Percentiles rank a stretch among this genome's conserved stretches.
phyloP scores from a whole-genome alignment of 53 echinoderm and acorn worm species.

The Henricia sp. region DNA sequence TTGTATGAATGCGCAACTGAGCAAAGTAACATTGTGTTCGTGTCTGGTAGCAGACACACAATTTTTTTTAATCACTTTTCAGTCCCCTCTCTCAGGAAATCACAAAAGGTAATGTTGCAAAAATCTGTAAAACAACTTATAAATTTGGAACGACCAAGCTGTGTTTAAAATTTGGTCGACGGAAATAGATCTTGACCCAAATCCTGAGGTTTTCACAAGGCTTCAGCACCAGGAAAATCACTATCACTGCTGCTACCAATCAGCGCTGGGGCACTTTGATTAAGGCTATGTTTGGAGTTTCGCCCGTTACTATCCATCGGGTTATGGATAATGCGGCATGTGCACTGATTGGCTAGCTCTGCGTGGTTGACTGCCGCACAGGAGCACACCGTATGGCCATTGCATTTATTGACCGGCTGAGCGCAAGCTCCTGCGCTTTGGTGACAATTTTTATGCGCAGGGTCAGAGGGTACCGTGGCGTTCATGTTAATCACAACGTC shows the following conservation, averaged over 20 bases:
- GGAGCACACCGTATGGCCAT: neutral
- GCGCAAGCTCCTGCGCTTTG: neutral
- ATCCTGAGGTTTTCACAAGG: conserved; percentile 11
- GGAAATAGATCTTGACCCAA: no score
- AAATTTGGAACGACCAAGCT: no score
- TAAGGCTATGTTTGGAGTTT: conserved; percentile 19
- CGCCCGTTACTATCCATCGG: conserved; percentile 25
- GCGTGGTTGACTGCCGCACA: conserved; percentile 12
- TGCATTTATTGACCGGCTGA: neutral
- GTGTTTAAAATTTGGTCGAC: no score
- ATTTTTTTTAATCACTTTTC: no score
- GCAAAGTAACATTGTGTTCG: no score
- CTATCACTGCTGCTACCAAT: conserved; percentile 46
- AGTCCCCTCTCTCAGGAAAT: no score
- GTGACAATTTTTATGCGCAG: conserved; percentile 7
- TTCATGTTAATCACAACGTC: conserved; percentile 49
- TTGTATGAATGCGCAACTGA: no score
- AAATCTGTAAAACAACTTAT: no score
- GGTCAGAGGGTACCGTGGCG: conserved; percentile 10
- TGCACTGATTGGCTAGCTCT: conserved; percentile 16
- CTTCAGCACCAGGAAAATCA: conserved; percentile 47
- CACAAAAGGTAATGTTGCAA: no score
- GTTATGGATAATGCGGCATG: conserved; percentile 42
- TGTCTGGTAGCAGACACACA: no score
- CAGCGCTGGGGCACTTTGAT: conserved; percentile 33